Evolutionary conservation across 1,140 invertebrate genomes (phyloP).

Genomic region (Listronotus oregonensis): DNA sequence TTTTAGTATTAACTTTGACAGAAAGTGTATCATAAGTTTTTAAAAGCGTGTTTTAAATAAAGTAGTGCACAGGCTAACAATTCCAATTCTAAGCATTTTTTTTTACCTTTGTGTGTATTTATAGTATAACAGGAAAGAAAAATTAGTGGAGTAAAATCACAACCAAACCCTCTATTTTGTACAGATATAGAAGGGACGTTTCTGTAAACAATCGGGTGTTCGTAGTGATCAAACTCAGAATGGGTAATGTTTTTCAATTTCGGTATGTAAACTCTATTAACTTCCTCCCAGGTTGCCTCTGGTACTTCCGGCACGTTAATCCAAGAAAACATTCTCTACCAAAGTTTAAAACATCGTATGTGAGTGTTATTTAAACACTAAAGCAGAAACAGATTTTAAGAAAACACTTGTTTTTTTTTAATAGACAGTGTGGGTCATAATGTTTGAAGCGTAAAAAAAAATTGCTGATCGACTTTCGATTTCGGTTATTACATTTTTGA

Average conservation of each 20-base stretch:
- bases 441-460: no score
- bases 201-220: conserved; percentile 63
- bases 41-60: no score
- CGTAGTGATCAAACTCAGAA: conserved; percentile 68
- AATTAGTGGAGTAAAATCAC: conserved; percentile 63
- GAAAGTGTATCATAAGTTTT: no score
- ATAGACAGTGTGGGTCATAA: no score
- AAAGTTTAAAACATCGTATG: conserved; percentile 32
- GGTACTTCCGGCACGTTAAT: conserved; percentile 46
- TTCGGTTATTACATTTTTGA: no score
- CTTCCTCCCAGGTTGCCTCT: conserved; percentile 49
- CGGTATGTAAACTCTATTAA: conserved; percentile 57
- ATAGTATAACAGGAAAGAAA: conserved; percentile 67
- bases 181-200: conserved; percentile 55
- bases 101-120: conserved; percentile 69
- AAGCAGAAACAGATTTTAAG: no score
- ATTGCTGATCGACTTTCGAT: no score
- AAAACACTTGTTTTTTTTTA: no score
- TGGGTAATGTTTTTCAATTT: conserved; percentile 67
- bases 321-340: conserved; percentile 52
- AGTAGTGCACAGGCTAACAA: no score
- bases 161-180: conserved; percentile 48
- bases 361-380: not conserved
- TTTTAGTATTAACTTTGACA: no score
- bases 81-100: not conserved